Conservation (phyloP, 2,113 vertebrate species). For the Scolopax mira region DNA sequence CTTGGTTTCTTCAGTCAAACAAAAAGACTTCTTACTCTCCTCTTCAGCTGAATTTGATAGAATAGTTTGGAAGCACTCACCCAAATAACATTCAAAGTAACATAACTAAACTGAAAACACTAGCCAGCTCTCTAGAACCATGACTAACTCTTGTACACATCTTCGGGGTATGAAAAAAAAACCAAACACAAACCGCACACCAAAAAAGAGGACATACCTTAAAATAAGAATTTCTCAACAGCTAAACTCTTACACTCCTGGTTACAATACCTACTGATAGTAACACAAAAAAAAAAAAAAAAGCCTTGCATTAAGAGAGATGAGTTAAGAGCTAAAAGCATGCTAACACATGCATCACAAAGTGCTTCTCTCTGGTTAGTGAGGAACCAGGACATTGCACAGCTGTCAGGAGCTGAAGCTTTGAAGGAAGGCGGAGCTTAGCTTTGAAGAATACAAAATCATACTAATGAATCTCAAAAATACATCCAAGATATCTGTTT, state of each 20-base stretch:
- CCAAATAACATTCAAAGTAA: neutral
- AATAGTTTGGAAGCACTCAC: neutral
- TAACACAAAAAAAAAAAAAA: neutral
- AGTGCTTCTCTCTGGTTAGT: neutral
- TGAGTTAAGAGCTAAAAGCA: neutral
- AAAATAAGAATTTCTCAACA: neutral
- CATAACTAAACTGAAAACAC: neutral
- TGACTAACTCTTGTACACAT: neutral
- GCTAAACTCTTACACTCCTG: neutral
- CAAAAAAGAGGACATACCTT: neutral
- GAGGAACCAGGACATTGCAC: neutral
- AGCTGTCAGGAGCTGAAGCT: neutral
- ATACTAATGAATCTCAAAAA: neutral
- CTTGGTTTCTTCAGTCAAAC: neutral
- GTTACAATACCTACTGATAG: neutral
- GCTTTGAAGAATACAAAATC: neutral
- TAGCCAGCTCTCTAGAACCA: neutral
- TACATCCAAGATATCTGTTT: neutral
- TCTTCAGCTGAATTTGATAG: neutral
- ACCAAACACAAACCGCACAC: neutral
- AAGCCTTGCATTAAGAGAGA: neutral
- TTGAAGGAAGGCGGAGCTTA: neutral
- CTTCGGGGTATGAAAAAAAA: rapidly evolving
- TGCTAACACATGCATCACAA: neutral
- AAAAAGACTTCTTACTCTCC: neutral